Conservation (phyloP, 2,888 invertebrate genomes). For the Drosophila lutescens region DNA sequence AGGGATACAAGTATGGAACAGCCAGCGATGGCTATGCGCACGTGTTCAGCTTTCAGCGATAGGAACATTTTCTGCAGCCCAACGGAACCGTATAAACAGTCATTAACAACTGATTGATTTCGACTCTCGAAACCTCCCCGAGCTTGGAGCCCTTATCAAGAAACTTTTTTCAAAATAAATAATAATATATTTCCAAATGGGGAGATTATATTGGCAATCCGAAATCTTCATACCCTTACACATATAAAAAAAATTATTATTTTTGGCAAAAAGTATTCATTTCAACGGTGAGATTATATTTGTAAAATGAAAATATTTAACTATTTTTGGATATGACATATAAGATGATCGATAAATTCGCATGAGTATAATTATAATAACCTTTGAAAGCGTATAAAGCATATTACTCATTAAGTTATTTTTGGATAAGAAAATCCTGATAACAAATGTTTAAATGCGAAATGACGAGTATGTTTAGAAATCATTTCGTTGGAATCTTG, state of each 20-base stretch:
- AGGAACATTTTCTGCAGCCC: neutral
- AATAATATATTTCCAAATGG: neutral
- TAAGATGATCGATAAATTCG: too few species aligned
- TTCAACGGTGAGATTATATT: too few species aligned
- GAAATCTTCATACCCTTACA: neutral
- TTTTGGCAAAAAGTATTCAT: too few species aligned
- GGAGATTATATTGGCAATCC: neutral
- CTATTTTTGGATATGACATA: too few species aligned
- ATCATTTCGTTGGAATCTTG: too few species aligned
- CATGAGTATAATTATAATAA: too few species aligned
- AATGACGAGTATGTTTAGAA: too few species aligned
- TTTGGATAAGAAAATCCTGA: too few species aligned
- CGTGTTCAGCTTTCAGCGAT: constrained; percentile 2
- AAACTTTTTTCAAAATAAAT: neutral
- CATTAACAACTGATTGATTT: constrained; percentile 23
- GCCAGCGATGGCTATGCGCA: constrained; percentile 38
- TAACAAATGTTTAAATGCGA: too few species aligned
- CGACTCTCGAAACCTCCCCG: neutral
- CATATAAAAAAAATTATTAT: neutral
- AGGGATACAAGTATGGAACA: constrained; percentile 25
- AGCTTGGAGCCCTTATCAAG: constrained; percentile 6
- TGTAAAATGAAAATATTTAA: too few species aligned
- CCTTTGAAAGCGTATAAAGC: too few species aligned
- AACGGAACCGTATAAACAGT: constrained; percentile 5
- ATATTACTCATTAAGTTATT: too few species aligned